Evolutionary conservation across 2,888 invertebrate genomes (phyloP).

Genomic region (Chalcosyrphus nemorum): DNA sequence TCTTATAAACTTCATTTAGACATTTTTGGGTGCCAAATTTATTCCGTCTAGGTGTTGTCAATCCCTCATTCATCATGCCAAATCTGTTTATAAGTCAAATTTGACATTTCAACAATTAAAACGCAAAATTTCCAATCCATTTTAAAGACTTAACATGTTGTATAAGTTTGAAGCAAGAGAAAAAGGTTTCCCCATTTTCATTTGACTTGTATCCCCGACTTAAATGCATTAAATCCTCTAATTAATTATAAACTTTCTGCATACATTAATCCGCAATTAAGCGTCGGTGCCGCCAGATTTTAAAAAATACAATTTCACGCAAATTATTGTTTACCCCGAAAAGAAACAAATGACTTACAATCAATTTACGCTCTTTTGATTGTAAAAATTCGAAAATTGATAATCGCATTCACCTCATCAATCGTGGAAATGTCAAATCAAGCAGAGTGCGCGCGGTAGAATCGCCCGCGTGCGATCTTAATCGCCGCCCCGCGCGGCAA

Average conservation of each 20-base stretch:
- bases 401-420: conserved; percentile 33
- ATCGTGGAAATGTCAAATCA: conserved; percentile 1
- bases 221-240: conserved; percentile 22
- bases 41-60: not conserved
- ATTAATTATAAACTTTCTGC: conserved; percentile 35
- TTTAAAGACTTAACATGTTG: conserved; percentile 24
- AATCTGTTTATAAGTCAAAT: conserved; percentile 32
- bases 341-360: not conserved
- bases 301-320: not conserved
- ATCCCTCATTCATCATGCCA: conserved; percentile 13
- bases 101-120: not conserved
- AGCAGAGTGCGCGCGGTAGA: not conserved
- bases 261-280: not conserved
- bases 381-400: conserved; percentile 20
- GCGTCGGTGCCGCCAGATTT: not conserved
- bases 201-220: conserved; percentile 10
- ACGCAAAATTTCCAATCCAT: conserved; percentile 16
- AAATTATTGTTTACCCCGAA: conserved; percentile 14
- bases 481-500: not conserved
- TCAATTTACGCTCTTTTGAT: conserved; percentile 21
- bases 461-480: conserved; percentile 10
- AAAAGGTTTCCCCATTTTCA: too few relatives aligned
- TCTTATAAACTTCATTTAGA: not conserved
- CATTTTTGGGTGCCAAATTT: not conserved
- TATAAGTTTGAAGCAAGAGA: too few relatives aligned